Conservation (phyloP, 1,140 invertebrate genomes). For the Drosophila kohkoa region DNA sequence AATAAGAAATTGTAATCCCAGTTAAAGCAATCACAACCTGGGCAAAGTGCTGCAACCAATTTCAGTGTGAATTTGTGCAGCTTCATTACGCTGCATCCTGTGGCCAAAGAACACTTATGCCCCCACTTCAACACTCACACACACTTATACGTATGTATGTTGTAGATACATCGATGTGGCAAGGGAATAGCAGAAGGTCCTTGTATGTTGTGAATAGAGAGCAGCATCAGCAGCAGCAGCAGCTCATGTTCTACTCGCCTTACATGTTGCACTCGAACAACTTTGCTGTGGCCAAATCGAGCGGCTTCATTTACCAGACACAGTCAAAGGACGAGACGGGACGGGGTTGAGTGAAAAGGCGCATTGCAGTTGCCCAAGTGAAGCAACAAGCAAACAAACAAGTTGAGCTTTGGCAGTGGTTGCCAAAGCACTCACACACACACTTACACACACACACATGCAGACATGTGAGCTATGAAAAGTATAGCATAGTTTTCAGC, state of each 20-base stretch:
- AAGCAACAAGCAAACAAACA: conserved; percentile 72
- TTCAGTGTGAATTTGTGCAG: conserved; percentile 71
- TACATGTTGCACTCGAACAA: conserved; percentile 67
- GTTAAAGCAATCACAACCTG: conserved; percentile 10
- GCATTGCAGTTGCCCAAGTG: conserved; percentile 22
- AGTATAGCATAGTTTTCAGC: conserved; percentile 43
- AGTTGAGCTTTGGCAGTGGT: conserved; percentile 56
- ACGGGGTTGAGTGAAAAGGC: no score
- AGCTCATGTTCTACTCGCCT: conserved; percentile 4
- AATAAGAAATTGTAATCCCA: conserved; percentile 3
- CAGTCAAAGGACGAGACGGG: background rate
- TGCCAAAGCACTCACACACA: conserved; percentile 18
- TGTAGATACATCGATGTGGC: background rate
- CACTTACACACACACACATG: background rate
- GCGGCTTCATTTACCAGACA: conserved; percentile 65
- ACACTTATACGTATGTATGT: conserved; percentile 2
- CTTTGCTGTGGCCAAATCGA: conserved; percentile 68
- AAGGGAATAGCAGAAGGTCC: conserved; percentile 27
- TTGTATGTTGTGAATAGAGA: conserved; percentile 14
- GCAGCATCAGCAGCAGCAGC: conserved; percentile 3
- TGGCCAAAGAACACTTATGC: conserved; percentile 41
- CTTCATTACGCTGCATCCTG: conserved; percentile 69
- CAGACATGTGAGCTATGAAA: background rate
- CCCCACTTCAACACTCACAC: conserved; percentile 17
- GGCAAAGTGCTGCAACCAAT: conserved; percentile 34